Base-by-base conservation (phyloP, 2,888 invertebrate genomes). In the Nudaria mundana region DNA sequence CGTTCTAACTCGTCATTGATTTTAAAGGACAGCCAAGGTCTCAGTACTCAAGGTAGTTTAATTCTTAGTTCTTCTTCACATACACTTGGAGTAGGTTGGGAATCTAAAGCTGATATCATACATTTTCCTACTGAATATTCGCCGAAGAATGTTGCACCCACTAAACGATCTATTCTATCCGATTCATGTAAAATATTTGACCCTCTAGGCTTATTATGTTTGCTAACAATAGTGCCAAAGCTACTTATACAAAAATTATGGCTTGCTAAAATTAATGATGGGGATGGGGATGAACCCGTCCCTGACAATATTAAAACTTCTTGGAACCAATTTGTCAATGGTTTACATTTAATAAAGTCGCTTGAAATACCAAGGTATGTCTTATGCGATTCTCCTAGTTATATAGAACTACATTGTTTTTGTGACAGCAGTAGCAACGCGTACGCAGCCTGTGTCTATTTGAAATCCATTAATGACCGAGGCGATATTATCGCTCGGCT, bases 31-130 rank as follows among this genome's bases (percentile, higher is more conserved):
- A 3, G 5, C 10, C 5, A 24, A 10, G n/a, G 11, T 3, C 20
- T n/a, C n/a, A n/a, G n/a, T n/a, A n/a, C n/a, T n/a, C n/a, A n/a
- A n/a, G n/a, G n/a, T n/a, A n/a, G n/a, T 5, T 11, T 34, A 5
- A 34, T 34, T 12, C 4, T 34, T 4, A 33, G 25, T 25, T 33
- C 33, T 4, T n/a, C 26, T 10, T 26, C 24, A 5, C 33, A 33
- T 11, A 33, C 25, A 1, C 24, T 33, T 5, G 33, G 33, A 0
- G 25, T 33, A 16, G 35, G 35, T 13, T 35, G 35, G 35, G 33
- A 34, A 3, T 26, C 26, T 26, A 3, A 6, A 2, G 13, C 12
- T 6, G 26, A 26, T 14, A 28, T 6, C 7, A 13, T 28, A 5
- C 24, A 24, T 24, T 24, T 24, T 24, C 24, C 24, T 2, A 24